phyloP scores from a whole-genome alignment of 30 jellyfish, hydroid and myxozoan genomes.

The Thelohanellus kitauei region DNA sequence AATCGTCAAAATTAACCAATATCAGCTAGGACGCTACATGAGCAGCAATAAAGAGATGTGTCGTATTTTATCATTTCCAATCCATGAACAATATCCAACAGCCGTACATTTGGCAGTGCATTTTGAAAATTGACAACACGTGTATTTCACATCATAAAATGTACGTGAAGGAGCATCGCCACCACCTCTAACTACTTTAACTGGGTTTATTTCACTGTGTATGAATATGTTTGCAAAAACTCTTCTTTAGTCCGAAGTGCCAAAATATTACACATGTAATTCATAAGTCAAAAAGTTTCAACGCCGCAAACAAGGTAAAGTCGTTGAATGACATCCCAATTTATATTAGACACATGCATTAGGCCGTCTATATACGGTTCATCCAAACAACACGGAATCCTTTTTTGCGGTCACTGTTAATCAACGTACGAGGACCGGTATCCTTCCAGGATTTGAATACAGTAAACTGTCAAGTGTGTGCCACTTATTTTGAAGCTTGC shows the following conservation, averaged over 20 bases:
- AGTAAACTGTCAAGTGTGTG: too few species aligned
- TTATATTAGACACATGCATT: constrained; percentile 1
- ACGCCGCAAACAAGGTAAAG: constrained; percentile 4
- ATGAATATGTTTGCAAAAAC: constrained; percentile 5
- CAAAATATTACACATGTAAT: constrained; percentile 3
- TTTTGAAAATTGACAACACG: constrained; percentile 10
- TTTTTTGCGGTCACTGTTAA: constrained; percentile 9
- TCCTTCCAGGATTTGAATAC: constrained; percentile 2
- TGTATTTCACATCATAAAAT: constrained; percentile 4
- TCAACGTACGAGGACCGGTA: constrained; percentile 4
- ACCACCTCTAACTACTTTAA: constrained; percentile 9
- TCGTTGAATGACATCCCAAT: neutral
- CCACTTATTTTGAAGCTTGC: too few species aligned
- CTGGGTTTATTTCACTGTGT: constrained; percentile 15
- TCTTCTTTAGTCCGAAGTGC: constrained; percentile 11
- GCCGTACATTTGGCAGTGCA: constrained; percentile 24
- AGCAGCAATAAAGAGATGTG: too few species aligned
- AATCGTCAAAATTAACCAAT: too few species aligned
- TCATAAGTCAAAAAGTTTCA: neutral
- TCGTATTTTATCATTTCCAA: too few species aligned
- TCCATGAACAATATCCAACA: constrained; percentile 5
- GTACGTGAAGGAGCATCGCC: constrained; percentile 12
- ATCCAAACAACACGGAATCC: constrained; percentile 12
- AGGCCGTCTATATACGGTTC: constrained; percentile 13
- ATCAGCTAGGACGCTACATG: too few species aligned